Evolutionary conservation across 1,140 invertebrate genomes (phyloP), one percentile per base, ranked within the genome.

Genomic region (Sycophaga agraensis): DNA sequence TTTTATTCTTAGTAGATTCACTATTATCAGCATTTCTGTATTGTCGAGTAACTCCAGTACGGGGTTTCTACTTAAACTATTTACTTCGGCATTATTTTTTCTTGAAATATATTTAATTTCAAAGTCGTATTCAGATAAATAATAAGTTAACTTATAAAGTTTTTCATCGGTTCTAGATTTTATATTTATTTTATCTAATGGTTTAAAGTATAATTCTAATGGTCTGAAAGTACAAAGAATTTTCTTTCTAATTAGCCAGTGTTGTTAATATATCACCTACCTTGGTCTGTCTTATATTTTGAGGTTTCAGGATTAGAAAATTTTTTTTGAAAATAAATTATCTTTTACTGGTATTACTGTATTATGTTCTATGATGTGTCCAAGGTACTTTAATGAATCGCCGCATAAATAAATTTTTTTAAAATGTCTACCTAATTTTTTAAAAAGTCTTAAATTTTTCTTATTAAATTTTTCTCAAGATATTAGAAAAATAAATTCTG

Each of bases 371-470:
- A 68, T 63, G 34, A 35, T 55, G 35, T 69, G 68, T 11, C 66
- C 64, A 7, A 69, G 42, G 49, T 68, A 69, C 50, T 60, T 59
- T 11, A 65, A 65, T 39, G 65, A 67, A 11, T 35, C 17, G 49
- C 2, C 34, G 55, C 43, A 48, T 46, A 58, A 53, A 24, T 62
- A 21, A 57, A 67, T 63, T 69, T 67, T 22, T 34, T 28, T n/a
- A n/a, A 37, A 62, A 55, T 55, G 46, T 63, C 31, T 49, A 28
- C 31, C 28, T 54, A 21, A 37, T 51, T 51, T 16, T 51, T 51
- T n/a, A 35, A 48, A 14, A 28, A 11, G 42, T 7, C 59, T 14
- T 67, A 50, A 16, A 61, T 63, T 19, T 39, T 35, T 17, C n/a
- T 42, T 46, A 68, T 42, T 46, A 68, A 48, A 50, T 65, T 28